phyloP scores from a whole-genome alignment of 1,140 invertebrate species.

The Diorhabda carinulata region DNA sequence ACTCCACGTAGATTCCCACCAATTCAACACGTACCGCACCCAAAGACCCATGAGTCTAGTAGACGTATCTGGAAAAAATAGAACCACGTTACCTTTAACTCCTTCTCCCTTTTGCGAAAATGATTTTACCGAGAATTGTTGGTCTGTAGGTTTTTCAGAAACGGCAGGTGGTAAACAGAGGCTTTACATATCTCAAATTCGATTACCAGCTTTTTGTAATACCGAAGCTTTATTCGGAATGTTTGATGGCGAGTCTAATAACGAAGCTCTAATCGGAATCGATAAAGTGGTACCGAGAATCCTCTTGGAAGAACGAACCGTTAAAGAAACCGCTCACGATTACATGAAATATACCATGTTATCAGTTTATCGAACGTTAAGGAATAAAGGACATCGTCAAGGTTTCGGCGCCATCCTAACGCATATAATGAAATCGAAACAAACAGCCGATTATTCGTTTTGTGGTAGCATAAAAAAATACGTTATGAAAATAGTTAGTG shows the following conservation, averaged over 20 bases:
- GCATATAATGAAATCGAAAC: conserved; percentile 62
- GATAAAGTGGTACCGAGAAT: conserved; percentile 70
- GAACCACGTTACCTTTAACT: conserved; percentile 59
- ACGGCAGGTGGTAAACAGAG: conserved; percentile 70
- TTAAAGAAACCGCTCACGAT: conserved; percentile 72
- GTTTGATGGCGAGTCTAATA: conserved; percentile 73
- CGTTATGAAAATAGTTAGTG: conserved; percentile 65
- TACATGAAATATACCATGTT: conserved; percentile 81
- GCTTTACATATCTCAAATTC: conserved; percentile 70
- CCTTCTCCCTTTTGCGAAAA: conserved; percentile 59
- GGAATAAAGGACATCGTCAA: conserved; percentile 65
- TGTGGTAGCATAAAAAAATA: conserved; percentile 51
- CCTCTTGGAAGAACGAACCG: conserved; percentile 71
- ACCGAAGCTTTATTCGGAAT: conserved; percentile 76
- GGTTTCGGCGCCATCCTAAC: conserved; percentile 68
- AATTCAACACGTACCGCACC: conserved; percentile 72
- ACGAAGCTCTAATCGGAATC: conserved; percentile 62
- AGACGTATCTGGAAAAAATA: conserved; percentile 75
- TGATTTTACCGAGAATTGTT: conserved; percentile 58
- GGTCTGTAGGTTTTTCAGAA: conserved; percentile 80
- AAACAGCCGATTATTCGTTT: conserved; percentile 48
- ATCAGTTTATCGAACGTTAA: conserved; percentile 69
- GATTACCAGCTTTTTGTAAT: conserved; percentile 71
- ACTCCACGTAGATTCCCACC: conserved; percentile 74
- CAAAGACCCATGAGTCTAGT: conserved; percentile 76